Conservation (phyloP, 2,888 invertebrate species). For the Sthenelais limicola region DNA sequence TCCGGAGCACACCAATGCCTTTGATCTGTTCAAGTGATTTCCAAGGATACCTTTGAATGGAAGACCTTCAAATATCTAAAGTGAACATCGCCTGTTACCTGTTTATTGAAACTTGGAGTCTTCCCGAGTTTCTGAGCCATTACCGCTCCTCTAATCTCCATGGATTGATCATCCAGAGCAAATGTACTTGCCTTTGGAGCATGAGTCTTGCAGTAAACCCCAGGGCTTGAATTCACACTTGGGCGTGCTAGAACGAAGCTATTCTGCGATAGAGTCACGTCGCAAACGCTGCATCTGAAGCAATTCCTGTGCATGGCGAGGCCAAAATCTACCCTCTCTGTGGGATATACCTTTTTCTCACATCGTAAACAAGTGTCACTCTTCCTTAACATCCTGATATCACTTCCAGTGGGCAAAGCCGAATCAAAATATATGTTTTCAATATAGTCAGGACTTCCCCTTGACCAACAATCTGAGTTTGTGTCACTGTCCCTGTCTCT, state of each 20-base stretch:
- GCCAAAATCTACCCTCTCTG: constrained; percentile 48
- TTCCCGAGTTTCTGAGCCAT: constrained; percentile 46
- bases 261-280: constrained; percentile 43
- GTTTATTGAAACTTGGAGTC: constrained; percentile 43
- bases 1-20: no score
- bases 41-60: no score
- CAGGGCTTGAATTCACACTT: constrained; percentile 4
- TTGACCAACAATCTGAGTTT: constrained; percentile 26
- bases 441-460: constrained; percentile 23
- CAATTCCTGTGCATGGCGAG: constrained; percentile 49
- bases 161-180: constrained; percentile 42
- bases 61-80: no score
- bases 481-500: constrained; percentile 31
- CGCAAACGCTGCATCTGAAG: constrained; percentile 46
- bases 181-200: constrained; percentile 44
- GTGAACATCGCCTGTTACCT: no score
- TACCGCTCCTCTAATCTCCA: constrained; percentile 45
- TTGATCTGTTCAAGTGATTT: no score
- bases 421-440: constrained; percentile 24
- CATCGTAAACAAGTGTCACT: constrained; percentile 44
- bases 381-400: constrained; percentile 5
- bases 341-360: constrained; percentile 43
- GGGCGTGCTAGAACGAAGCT: constrained; percentile 42
- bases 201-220: constrained; percentile 47
- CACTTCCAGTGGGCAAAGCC: no score